Evolutionary conservation across 2,888 invertebrate species (phyloP).

Genomic region (Drosophila austrosaltans): DNA sequence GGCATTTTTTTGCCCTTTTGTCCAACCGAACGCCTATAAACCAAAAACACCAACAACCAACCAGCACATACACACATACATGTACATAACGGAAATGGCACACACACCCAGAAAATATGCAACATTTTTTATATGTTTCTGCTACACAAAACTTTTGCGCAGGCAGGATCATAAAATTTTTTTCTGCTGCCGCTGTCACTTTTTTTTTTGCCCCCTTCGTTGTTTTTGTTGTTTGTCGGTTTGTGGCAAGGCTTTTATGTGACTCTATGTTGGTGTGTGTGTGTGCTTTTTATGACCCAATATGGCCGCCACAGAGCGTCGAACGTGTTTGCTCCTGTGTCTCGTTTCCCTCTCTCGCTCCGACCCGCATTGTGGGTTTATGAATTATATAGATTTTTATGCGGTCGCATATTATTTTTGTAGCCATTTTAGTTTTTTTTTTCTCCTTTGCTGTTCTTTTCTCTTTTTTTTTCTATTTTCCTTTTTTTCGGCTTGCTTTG

Average conservation of each 20-base stretch:
- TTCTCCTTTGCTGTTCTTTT: slow-evolving; percentile 24
- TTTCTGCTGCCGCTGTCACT: slow-evolving; percentile 68
- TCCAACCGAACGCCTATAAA: slow-evolving; percentile 65
- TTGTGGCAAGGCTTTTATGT: slow-evolving; percentile 66
- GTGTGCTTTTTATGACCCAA: slow-evolving; percentile 75
- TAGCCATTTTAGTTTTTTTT: slow-evolving; percentile 53
- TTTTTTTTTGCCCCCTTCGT: slow-evolving; percentile 43
- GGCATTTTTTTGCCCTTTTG: slow-evolving; percentile 29
- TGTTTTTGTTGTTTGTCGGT: slow-evolving; percentile 45
- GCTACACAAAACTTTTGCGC: slow-evolving; percentile 69
- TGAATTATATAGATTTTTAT: slow-evolving; percentile 79
- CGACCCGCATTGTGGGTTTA: slow-evolving; percentile 53
- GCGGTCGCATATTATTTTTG: slow-evolving; percentile 78
- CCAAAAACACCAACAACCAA: slow-evolving; percentile 28
- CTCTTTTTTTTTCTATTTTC: slow-evolving; percentile 32
- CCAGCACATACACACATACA: background rate
- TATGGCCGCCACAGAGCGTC: slow-evolving; percentile 72
- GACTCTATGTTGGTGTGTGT: slow-evolving; percentile 22
- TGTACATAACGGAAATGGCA: slow-evolving; percentile 47
- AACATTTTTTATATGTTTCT: slow-evolving; percentile 77
- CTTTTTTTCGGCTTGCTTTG: slow-evolving; percentile 37
- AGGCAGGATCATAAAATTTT: slow-evolving; percentile 69
- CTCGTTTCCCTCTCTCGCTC: slow-evolving; percentile 17
- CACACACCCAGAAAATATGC: slow-evolving; percentile 62
- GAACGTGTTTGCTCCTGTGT: slow-evolving; percentile 62